Conservation (phyloP, 1,140 invertebrate species). For the Camponotus pennsylvanicus region DNA sequence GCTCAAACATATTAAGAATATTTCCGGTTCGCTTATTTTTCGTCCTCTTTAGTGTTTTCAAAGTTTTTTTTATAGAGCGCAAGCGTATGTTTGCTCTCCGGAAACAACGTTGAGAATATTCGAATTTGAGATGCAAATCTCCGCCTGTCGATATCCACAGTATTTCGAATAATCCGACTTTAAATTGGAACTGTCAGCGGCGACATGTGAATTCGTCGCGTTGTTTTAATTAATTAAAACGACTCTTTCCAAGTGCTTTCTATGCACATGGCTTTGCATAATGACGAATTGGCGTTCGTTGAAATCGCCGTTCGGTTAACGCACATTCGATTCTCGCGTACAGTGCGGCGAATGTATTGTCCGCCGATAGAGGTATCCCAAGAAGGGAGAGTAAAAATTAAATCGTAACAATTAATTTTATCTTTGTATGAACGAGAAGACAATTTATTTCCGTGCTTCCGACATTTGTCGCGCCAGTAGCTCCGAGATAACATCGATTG, state of each 20-base stretch:
- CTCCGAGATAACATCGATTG: constrained; percentile 47
- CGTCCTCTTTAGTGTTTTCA: background rate
- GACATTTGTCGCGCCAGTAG: constrained; percentile 13
- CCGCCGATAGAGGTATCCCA: background rate
- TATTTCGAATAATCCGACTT: constrained; percentile 63
- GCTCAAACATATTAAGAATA: background rate
- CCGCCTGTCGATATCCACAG: constrained; percentile 55
- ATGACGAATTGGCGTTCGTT: constrained; percentile 57
- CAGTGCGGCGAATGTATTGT: constrained; percentile 30
- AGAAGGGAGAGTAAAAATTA: constrained; percentile 20
- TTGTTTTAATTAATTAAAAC: constrained; percentile 64
- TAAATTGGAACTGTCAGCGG: constrained; percentile 60
- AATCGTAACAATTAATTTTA: constrained; percentile 60
- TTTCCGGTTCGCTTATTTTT: background rate
- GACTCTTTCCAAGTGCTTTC: constrained; percentile 55
- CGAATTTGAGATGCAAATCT: constrained; percentile 61
- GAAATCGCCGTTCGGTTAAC: constrained; percentile 59
- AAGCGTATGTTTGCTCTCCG: background rate
- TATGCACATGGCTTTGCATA: constrained; percentile 51
- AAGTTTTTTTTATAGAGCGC: constrained; percentile 13
- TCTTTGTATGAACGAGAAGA: constrained; percentile 19
- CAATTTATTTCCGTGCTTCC: constrained; percentile 30
- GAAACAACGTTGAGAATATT: constrained; percentile 30
- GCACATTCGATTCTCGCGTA: constrained; percentile 30
- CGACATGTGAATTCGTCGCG: constrained; percentile 55